phyloP scores from a whole-genome alignment of 2,888 invertebrate species.

The Dynastes maya region DNA sequence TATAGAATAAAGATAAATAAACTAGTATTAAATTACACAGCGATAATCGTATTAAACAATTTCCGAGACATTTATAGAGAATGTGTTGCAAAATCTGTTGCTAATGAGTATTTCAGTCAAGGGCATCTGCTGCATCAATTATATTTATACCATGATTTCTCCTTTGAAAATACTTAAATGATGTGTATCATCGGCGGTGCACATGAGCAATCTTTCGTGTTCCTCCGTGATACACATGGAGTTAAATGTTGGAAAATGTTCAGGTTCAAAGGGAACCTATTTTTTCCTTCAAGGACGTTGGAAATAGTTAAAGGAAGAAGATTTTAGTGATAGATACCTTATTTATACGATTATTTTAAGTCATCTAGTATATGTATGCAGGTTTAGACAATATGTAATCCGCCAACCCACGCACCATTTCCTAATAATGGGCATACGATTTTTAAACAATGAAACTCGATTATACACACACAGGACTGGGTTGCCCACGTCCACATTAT shows the following conservation, averaged over 20 bases:
- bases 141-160: no score
- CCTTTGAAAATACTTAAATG: not conserved
- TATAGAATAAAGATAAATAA: not conserved
- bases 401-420: conserved; percentile 26
- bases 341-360: not conserved
- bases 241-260: no score
- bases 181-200: not conserved
- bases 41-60: not conserved
- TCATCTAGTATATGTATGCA: not conserved
- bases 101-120: conserved; percentile 5
- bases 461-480: conserved; percentile 26
- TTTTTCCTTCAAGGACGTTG: conserved; percentile 22
- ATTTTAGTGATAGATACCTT: no score
- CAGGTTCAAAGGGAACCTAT: no score
- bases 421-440: conserved; percentile 44
- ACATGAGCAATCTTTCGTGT: no score
- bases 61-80: not conserved
- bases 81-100: not conserved
- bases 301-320: not conserved
- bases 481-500: conserved; percentile 45
- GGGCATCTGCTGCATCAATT: not conserved
- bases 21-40: not conserved
- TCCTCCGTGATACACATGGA: no score
- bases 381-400: conserved; percentile 27
- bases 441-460: conserved; percentile 46